A percentile compares a stretch with the other conserved stretches of the same genome.
Conservation (phyloP, 1,140 invertebrate species). For the Platorchestia sp. region DNA sequence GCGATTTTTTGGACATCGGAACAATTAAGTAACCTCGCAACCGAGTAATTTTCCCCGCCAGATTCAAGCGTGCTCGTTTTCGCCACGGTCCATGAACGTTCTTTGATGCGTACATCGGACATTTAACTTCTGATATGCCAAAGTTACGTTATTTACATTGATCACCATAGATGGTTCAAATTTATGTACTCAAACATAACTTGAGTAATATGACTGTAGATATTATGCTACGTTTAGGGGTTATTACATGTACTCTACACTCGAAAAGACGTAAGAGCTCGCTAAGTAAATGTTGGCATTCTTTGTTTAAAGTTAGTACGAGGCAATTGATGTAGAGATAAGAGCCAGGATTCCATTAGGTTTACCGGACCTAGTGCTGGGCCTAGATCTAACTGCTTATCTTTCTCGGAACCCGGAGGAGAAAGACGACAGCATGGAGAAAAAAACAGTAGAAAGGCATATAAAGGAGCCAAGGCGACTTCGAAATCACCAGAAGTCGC, state of each 20-base stretch:
- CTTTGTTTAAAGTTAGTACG: background rate
- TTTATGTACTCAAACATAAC: no score
- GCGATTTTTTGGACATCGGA: no score
- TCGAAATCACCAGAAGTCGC: background rate
- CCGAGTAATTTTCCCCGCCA: no score
- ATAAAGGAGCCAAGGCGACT: background rate
- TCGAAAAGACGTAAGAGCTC: background rate
- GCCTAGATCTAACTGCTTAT: background rate
- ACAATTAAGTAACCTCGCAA: no score
- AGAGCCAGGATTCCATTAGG: background rate
- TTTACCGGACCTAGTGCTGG: background rate
- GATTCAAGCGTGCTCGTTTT: no score
- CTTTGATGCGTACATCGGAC: background rate
- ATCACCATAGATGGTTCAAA: no score
- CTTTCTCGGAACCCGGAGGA: background rate
- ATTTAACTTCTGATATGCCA: background rate
- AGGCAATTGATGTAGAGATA: background rate
- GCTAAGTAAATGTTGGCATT: background rate
- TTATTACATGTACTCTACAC: no score
- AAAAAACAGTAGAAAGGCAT: background rate
- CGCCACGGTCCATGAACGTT: no score
- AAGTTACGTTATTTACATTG: background rate
- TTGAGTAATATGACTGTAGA: no score
- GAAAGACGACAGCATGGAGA: background rate
- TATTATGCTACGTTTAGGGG: no score